Evolutionary conservation across 2,797 vertebrate species (phyloP).

Genomic region (Chelidonichthys spinosus): DNA sequence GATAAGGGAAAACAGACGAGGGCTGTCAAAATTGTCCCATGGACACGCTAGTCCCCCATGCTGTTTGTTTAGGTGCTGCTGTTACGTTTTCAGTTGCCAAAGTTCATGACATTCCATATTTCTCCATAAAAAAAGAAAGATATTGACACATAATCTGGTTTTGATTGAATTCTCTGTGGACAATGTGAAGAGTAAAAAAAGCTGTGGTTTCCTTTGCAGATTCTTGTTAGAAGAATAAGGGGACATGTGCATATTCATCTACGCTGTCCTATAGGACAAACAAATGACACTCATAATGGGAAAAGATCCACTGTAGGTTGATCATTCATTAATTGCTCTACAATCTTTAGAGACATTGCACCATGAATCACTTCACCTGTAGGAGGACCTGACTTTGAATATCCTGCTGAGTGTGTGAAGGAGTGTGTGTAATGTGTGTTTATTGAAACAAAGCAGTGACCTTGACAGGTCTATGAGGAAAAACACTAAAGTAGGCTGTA

Average conservation of each 20-base stretch:
- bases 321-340: not conserved
- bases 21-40: not conserved
- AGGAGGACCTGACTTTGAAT: not conserved
- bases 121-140: not conserved
- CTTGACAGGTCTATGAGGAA: not conserved
- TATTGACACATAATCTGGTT: not conserved
- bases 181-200: not conserved
- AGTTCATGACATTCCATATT: not conserved
- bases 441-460: not conserved
- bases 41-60: not conserved
- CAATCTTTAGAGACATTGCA: not conserved
- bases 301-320: not conserved
- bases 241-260: no score
- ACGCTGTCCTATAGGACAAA: not conserved
- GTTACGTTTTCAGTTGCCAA: not conserved
- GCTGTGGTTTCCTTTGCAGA: not conserved
- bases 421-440: not conserved
- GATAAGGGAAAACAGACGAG: not conserved
- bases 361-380: not conserved
- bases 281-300: not conserved
- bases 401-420: not conserved
- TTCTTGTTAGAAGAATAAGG: not conserved
- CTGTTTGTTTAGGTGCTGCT: not conserved
- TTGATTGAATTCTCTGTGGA: slow-evolving; percentile 6
- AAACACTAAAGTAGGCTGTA: not conserved